Percentiles rank a stretch among this genome's conserved stretches.
phyloP scores from a whole-genome alignment of 2,888 invertebrate genomes.

The Aromia moschata region DNA sequence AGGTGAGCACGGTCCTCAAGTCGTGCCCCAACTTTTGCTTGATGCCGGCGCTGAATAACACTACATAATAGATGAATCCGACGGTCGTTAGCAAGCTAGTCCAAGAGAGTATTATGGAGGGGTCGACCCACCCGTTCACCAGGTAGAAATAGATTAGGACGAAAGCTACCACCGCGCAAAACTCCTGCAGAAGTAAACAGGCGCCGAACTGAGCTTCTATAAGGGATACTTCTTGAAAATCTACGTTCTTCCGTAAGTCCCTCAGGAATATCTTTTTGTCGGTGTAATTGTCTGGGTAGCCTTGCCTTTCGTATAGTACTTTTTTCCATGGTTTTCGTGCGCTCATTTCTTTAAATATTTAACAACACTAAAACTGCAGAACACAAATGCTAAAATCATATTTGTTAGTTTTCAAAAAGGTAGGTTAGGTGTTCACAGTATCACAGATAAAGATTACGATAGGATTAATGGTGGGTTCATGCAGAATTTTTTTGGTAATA shows the following conservation, averaged over 20 bases:
- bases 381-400: no score
- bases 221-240: conserved; percentile 78
- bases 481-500: no score
- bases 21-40: conserved; percentile 66
- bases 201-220: conserved; percentile 78
- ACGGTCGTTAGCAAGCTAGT: conserved; percentile 67
- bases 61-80: conserved; percentile 72
- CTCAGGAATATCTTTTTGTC: conserved; percentile 83
- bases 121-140: conserved; percentile 74
- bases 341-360: conserved; percentile 34
- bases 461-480: no score
- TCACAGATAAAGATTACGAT: no score
- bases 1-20: conserved; percentile 81
- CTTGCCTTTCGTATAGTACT: conserved; percentile 87
- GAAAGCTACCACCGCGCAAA: conserved; percentile 80
- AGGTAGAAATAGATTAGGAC: conserved; percentile 77
- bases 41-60: conserved; percentile 40
- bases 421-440: no score
- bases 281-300: conserved; percentile 92
- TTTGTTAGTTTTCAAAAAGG: no score
- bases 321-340: conserved; percentile 79
- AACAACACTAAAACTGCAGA: no score
- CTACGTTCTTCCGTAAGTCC: conserved; percentile 84
- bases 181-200: conserved; percentile 80
- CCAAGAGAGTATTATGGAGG: conserved; percentile 70